Evolutionary conservation across 2,888 invertebrate species (phyloP).

Genomic region (Helicoverpa assulta): DNA sequence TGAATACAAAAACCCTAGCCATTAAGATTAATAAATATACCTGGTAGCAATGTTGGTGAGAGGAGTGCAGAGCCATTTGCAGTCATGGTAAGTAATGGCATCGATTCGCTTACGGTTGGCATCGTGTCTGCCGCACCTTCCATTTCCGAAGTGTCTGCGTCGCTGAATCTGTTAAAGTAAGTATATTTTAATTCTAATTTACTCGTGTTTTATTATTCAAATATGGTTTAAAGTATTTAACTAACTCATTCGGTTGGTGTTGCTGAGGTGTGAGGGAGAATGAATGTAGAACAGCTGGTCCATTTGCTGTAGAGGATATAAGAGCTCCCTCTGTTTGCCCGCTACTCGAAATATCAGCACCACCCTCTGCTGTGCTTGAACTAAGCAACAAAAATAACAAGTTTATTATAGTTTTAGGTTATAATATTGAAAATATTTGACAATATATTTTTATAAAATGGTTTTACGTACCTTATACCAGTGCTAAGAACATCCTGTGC

Average conservation of each 20-base stretch:
- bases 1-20: too few species aligned
- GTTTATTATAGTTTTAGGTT: not conserved
- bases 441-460: not conserved
- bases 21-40: slow-evolving; percentile 56
- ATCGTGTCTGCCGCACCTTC: slow-evolving; percentile 84
- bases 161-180: slow-evolving; percentile 75
- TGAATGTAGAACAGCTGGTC: slow-evolving; percentile 81
- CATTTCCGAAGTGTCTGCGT: slow-evolving; percentile 87
- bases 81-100: slow-evolving; percentile 82
- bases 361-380: slow-evolving; percentile 87
- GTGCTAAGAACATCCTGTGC: slow-evolving; percentile 84
- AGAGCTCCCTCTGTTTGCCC: slow-evolving; percentile 83
- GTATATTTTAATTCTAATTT: not conserved
- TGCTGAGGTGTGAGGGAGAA: slow-evolving; percentile 82
- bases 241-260: slow-evolving; percentile 84
- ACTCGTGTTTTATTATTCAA: too few species aligned
- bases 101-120: slow-evolving; percentile 84
- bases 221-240: slow-evolving; percentile 42
- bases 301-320: slow-evolving; percentile 86
- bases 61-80: slow-evolving; percentile 83
- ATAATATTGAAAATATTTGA: too few species aligned
- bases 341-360: slow-evolving; percentile 85
- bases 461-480: slow-evolving; percentile 80
- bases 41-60: slow-evolving; percentile 79
- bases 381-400: slow-evolving; percentile 63